Conservation (phyloP, 2,113 vertebrate genomes). For the Tyrannus savana region DNA sequence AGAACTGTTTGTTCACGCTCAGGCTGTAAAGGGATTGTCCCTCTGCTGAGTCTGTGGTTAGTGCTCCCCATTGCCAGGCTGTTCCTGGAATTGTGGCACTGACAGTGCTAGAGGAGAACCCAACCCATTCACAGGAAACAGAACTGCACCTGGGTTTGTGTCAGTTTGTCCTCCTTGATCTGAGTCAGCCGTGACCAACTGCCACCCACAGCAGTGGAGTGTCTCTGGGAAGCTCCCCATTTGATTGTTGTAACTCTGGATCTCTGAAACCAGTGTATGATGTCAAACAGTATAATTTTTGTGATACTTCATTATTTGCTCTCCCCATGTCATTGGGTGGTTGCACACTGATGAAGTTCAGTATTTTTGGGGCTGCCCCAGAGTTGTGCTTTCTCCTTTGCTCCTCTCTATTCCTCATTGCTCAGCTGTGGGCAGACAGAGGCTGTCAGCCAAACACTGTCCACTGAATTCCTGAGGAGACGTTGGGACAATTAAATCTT, state of each 20-base stretch:
- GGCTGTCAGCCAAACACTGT: neutral
- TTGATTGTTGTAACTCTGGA: neutral
- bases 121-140: neutral
- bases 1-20: neutral
- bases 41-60: neutral
- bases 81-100: neutral
- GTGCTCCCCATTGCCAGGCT: neutral
- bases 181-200: neutral
- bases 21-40: neutral
- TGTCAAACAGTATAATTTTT: neutral
- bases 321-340: fast-evolving
- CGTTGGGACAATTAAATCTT: neutral
- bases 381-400: neutral
- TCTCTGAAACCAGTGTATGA: neutral
- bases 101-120: neutral
- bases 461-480: neutral
- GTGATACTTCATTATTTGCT: neutral
- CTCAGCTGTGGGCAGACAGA: neutral
- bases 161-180: neutral
- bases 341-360: neutral
- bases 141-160: neutral
- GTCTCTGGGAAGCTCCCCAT: neutral
- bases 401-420: neutral
- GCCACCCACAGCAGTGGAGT: neutral
- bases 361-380: neutral